Base-by-base conservation (phyloP, 2,113 vertebrate species). In the Anolis carolinensis region DNA sequence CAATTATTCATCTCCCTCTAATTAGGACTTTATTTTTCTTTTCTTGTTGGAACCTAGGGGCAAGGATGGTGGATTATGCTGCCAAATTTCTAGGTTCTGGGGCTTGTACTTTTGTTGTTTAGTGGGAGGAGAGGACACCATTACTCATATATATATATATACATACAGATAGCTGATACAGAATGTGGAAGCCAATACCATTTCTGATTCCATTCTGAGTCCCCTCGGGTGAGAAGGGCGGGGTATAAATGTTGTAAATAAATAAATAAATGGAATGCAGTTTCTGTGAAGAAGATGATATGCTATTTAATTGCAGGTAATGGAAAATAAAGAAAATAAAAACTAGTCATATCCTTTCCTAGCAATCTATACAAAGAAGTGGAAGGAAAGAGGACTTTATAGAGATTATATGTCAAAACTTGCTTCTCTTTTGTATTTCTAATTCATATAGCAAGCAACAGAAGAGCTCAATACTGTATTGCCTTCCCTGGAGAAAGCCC, bases 401-500 rank as follows among this genome's bases (percentile, higher is more conserved):
- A 36, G 2, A 30, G n/a, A 48, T 25, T 50, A 8, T 48, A 72
- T 36, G 73, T 44, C 0, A 50, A 30, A 81, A 50, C n/a, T 85
- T 80, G 82, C 79, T 84, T 70, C 63, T 79, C 0, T 1, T n/a
- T 44, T 87, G 23, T 65, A 36, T 63, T 87, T 36, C 3, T 0
- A 44, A 62, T 18, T 76, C 89, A 34, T 83, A 32, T 90, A 96
- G 95, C 90, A 92, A 91, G 88, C 88, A 13, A 70, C 88, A 70
- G 79, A 55, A 32, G 94, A 96, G 52, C 88, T 96, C 18, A 94
- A 86, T 65, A 83, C 50, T 7, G 96, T 94, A 4, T 78, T 95
- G 16, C 94, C 95, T 4, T 62, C 92, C 73, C 6, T 96, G 18
- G 86, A 95, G 2, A 92, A 95, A 50, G 93, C 96, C 0, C 52